Percentiles rank a stretch among this genome's conserved stretches.
Evolutionary conservation across 2,797 vertebrate species (phyloP).

Genomic region (Neopelma chrysocephalum): DNA sequence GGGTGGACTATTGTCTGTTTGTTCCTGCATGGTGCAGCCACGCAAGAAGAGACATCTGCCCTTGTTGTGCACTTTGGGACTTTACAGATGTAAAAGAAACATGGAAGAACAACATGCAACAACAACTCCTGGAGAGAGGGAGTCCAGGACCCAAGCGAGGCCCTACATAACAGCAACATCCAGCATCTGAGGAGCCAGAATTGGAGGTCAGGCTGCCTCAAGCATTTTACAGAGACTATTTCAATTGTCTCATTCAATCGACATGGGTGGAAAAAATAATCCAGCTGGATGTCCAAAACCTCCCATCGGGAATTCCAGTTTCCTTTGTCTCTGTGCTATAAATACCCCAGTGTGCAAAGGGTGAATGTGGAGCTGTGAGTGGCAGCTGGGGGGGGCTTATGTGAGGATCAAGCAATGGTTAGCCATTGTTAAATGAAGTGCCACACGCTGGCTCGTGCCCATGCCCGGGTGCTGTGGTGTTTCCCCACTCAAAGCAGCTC

Average conservation of each 20-base stretch:
- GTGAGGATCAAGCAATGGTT: neutral
- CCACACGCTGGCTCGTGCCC: neutral
- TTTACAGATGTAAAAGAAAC: neutral
- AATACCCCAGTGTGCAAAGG: constrained; percentile 53
- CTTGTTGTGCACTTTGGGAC: neutral
- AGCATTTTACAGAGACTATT: neutral
- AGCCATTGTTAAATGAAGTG: constrained; percentile 57
- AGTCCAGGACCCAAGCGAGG: neutral
- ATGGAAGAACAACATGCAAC: neutral
- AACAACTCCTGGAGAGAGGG: neutral
- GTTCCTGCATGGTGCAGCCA: neutral
- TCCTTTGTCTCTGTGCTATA: constrained; percentile 53
- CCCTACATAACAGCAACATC: neutral
- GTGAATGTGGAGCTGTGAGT: constrained; percentile 19
- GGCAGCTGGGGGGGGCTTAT: constrained; percentile 48
- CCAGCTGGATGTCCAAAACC: neutral
- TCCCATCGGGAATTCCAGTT: constrained; percentile 47
- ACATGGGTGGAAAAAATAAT: constrained; percentile 31
- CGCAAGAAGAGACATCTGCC: neutral
- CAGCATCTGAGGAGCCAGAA: neutral
- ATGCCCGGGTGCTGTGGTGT: neutral
- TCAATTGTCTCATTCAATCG: neutral
- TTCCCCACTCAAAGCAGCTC: neutral
- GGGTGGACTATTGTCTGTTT: neutral
- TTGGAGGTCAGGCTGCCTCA: neutral